These are phyloP conservation scores for Coptotermes formosanus DNA, from an alignment of 1,140 invertebrate species.

Conservation along the genomic window DNA sequence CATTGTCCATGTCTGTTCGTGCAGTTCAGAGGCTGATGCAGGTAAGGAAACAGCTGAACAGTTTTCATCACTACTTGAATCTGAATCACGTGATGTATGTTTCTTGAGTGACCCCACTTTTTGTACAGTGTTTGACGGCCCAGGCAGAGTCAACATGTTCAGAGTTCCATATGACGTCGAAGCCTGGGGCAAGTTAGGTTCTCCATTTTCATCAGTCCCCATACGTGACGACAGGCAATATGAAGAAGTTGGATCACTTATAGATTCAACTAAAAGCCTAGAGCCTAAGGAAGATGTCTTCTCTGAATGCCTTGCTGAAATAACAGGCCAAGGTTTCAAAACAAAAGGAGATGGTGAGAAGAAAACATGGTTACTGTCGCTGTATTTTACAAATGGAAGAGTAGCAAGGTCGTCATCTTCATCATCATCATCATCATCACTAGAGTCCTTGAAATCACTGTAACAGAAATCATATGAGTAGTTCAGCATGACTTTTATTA, in stretches of 20 bases:
- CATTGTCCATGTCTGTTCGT: not conserved
- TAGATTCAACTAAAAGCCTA: not conserved
- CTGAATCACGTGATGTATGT: not conserved
- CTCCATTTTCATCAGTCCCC: not conserved
- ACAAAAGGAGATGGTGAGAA: not conserved
- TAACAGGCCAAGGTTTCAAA: not conserved
- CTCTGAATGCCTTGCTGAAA: not conserved
- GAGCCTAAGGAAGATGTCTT: not conserved
- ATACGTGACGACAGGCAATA: not conserved
- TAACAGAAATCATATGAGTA: not conserved
- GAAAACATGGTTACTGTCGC: too few species aligned
- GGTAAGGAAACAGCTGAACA: not conserved
- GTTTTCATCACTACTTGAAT: constrained; percentile 12
- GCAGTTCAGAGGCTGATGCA: not conserved
- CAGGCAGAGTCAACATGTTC: not conserved
- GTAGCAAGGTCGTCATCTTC: not conserved
- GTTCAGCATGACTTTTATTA: too few species aligned
- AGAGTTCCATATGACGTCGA: not conserved
- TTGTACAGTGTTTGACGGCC: not conserved
- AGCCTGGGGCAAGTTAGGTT: not conserved
- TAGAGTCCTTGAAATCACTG: not conserved
- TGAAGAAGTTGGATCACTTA: not conserved
- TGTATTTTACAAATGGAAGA: not conserved
- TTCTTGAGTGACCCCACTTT: not conserved
- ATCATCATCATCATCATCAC: not conserved